Percentiles rank a stretch among this genome's conserved stretches.
Conservation (phyloP, 2,888 invertebrate genomes). For the Synergus japonicus region DNA sequence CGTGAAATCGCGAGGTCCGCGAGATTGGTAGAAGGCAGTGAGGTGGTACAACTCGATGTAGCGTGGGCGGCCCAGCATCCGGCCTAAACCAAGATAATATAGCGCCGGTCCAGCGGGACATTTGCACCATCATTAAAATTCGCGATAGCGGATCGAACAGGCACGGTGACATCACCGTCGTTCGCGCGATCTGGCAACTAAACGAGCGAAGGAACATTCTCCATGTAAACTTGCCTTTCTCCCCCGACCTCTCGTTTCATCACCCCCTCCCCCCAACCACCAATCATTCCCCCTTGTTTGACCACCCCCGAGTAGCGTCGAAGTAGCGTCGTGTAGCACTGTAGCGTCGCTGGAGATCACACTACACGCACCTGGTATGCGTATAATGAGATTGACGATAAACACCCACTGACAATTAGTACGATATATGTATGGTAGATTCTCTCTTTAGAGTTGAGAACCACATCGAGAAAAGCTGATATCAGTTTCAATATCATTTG, state of each 20-base stretch:
- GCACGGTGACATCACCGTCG: conserved; percentile 76
- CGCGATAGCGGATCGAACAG: conserved; percentile 77
- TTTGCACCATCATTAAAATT: conserved; percentile 78
- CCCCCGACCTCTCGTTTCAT: conserved; percentile 43
- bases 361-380: conserved; percentile 69
- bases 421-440: conserved; percentile 57
- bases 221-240: conserved; percentile 67
- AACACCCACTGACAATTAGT: conserved; percentile 66
- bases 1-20: conserved; percentile 42
- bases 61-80: conserved; percentile 77
- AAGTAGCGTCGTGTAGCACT: conserved; percentile 50
- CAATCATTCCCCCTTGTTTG: conserved; percentile 43
- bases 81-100: conserved; percentile 77
- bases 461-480: background rate
- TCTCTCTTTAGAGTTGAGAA: background rate
- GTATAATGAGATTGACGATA: conserved; percentile 71
- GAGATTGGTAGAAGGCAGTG: conserved; percentile 43
- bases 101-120: conserved; percentile 74
- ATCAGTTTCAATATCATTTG: background rate
- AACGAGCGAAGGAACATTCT: conserved; percentile 71
- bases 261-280: conserved; percentile 37
- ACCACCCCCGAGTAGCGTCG: conserved; percentile 53
- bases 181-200: conserved; percentile 73
- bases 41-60: conserved; percentile 55
- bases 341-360: conserved; percentile 52